phyloP scores from a whole-genome alignment of 2,888 invertebrate genomes.

The Nematopogon swammerdamellus region DNA sequence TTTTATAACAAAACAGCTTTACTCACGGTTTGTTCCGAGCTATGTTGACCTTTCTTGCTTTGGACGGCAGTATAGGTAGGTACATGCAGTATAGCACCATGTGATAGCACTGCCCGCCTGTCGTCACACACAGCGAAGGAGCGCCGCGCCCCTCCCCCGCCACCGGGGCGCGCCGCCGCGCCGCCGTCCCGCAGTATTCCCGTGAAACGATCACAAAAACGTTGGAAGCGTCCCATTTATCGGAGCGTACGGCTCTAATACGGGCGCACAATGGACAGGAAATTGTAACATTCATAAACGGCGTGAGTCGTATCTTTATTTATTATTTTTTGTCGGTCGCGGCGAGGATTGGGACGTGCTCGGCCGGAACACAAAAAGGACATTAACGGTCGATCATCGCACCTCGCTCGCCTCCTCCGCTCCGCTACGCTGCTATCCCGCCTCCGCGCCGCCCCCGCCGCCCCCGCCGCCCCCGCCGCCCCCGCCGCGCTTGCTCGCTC shows the following conservation, averaged over 20 bases:
- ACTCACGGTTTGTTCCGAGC: no score
- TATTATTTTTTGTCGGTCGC: background rate
- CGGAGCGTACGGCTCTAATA: background rate
- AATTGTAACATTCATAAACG: background rate
- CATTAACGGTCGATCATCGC: background rate
- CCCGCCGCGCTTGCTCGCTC: no score
- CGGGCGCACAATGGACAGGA: background rate
- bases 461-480: background rate
- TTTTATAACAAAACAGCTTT: no score
- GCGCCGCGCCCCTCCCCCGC: no score
- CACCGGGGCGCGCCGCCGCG: no score
- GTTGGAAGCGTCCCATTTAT: background rate
- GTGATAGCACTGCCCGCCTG: no score
- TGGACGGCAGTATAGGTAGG: no score
- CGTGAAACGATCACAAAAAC: background rate
- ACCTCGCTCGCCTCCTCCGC: background rate
- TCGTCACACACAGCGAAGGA: no score
- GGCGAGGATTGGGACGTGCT: background rate
- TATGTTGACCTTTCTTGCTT: no score
- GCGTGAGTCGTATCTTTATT: background rate
- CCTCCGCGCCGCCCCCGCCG: background rate
- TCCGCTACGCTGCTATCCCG: no score
- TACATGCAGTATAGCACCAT: no score
- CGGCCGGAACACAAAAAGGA: background rate
- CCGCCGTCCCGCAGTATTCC: background rate